Evolutionary conservation across 2,888 invertebrate genomes (phyloP), one percentile per base, ranked within the genome.

Genomic region (Scaptodrosophila latifasciaeformis): DNA sequence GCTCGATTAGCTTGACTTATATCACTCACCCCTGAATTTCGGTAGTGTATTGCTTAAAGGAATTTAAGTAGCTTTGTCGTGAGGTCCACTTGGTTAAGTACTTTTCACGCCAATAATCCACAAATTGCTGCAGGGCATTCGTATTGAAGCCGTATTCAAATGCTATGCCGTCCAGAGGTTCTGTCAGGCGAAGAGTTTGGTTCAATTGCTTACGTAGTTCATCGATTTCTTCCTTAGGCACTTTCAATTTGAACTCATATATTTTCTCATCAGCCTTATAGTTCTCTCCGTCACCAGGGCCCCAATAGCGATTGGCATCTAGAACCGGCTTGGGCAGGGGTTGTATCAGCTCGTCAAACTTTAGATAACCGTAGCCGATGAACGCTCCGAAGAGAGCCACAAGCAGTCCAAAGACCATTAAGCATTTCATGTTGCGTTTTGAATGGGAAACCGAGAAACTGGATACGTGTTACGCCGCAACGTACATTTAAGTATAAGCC

Each of bases 91-190:
- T 86, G 50, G 88, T 87, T 70, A 94, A 89, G 83, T 93, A 96
- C 42, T 89, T 89, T 17, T 90, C 90, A 9, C 89, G 89, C 97
- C 97, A 97, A 83, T 93, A 93, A 6, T 92, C 88, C 0, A 93
- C 83, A 2, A 96, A 87, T 65, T 89, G 88, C 5, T 89, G 87
- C 5, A 96, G 85, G 45, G 91, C 91, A 30, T 90, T 87, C 0
- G 91, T 87, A 76, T 94, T 93, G 81, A 96, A 92, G 0, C 97
- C 97, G 78, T 96, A 96, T 58, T 91, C 89, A 85, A 95, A 96
- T 2, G 89, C 89, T 0, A 88, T 86, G 44, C 89, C 89, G 81
- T 93, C 91, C 31, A 93, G 78, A 0, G 93, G 91, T 7, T 87
- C 87, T 0, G 86, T 83, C 2, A 89, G 87, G 1, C 88, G 82